Conservation (phyloP, 1,140 invertebrate species). For the Pogonomyrmex barbatus region DNA sequence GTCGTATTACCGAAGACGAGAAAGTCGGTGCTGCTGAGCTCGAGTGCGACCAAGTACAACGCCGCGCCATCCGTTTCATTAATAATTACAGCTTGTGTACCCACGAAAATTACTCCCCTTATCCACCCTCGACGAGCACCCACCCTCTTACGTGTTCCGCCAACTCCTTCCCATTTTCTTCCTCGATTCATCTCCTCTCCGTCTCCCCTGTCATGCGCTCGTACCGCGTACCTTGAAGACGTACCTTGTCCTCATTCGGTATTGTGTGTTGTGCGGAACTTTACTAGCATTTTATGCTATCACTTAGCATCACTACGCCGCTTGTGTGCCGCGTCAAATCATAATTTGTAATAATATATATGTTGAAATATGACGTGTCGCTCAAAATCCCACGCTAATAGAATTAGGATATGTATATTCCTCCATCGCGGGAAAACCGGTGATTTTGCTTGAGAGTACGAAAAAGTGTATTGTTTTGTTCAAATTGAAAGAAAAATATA, state of each 20-base stretch:
- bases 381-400: neutral
- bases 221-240: no score
- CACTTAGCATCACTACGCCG: no score
- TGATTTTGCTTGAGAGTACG: neutral
- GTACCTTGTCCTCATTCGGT: slow-evolving; percentile 61
- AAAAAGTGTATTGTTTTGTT: neutral
- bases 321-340: neutral
- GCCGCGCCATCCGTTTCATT: slow-evolving; percentile 72
- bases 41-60: slow-evolving; percentile 39
- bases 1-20: slow-evolving; percentile 66
- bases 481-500: neutral
- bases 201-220: neutral
- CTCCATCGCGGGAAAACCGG: neutral
- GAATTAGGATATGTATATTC: neutral
- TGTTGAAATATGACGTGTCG: no score
- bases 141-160: slow-evolving; percentile 28
- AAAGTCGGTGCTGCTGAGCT: slow-evolving; percentile 39
- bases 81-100: slow-evolving; percentile 78
- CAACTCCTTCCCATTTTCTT: slow-evolving; percentile 25
- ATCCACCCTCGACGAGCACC: slow-evolving; percentile 67
- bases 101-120: slow-evolving; percentile 79
- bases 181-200: slow-evolving; percentile 29
- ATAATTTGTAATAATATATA: slow-evolving; percentile 34
- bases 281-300: slow-evolving; percentile 41
- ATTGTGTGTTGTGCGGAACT: slow-evolving; percentile 64